Evolutionary conservation across 2,113 vertebrate genomes (phyloP), one percentile per base, ranked within the genome.

Genomic region (Fulmarus glacialis): DNA sequence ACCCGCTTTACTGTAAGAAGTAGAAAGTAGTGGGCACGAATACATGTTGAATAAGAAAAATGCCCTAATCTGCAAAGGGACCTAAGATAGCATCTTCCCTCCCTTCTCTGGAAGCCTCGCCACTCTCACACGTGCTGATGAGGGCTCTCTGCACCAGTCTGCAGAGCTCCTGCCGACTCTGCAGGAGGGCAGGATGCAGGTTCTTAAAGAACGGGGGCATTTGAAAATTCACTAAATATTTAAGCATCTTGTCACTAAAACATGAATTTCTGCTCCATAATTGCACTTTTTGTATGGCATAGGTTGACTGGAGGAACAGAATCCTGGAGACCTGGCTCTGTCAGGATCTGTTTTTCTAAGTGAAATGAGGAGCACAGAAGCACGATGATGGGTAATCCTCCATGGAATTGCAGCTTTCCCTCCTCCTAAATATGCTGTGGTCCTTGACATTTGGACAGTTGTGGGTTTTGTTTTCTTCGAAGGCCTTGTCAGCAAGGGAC

Each of bases 91-190:
- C 6, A 9, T 58, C 43, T 73, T 89, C 20, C 5, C 32, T n/a
- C 12, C 15, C 22, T 85, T 62, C 50, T 63, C 48, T 55, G 29
- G 62, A 60, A 64, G 12, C 26, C 29, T 82, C 1, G 0, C 24
- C 7, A 3, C 38, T 79, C 40, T 59, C 38, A 17, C 3, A 2
- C 1, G 2, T 29, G 62, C 22, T n/a, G 15, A 2, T 34, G 15
- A 74, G 23, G 26, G 32, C 47, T 64, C 32, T 53, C 56, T 63
- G 24, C 23, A 11, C 27, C 17, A 15, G 3, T 42, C 36, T 73
- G 34, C 12, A 30, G 12, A 48, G 11, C 16, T 32, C 8, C 32
- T 82, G n/a, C 14, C 1, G 4, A 43, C 38, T 32, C 52, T 79
- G 34, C 42, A 24, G 15, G 24, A 53, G 5, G 6, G 9, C 2